These are phyloP conservation scores for Notospermus geniculatus DNA, from an alignment of 1,140 invertebrate species.

Conservation along the genomic window DNA sequence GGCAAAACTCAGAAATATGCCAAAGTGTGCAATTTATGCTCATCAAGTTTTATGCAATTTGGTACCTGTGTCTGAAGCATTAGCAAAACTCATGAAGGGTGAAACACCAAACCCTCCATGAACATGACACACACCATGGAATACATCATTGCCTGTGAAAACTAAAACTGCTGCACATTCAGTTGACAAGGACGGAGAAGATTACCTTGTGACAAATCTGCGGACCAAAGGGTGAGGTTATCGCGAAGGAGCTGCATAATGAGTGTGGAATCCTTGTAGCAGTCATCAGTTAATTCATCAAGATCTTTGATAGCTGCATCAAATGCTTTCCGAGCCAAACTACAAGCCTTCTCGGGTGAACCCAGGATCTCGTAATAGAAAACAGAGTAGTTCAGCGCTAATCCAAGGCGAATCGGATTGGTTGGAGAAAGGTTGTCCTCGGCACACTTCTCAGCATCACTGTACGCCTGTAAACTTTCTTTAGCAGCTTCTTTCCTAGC, in stretches of 20 bases:
- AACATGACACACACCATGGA: too few relatives aligned
- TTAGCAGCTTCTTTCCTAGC: constrained; percentile 91
- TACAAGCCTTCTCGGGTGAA: constrained; percentile 95
- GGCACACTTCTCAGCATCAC: constrained; percentile 97
- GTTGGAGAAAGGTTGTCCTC: constrained; percentile 95
- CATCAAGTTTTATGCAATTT: too few relatives aligned
- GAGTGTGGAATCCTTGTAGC: constrained; percentile 93
- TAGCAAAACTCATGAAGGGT: too few relatives aligned
- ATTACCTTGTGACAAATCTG: constrained; percentile 67
- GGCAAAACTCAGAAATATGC: too few relatives aligned
- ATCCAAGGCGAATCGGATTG: constrained; percentile 93
- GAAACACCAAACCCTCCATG: too few relatives aligned
- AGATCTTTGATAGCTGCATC: constrained; percentile 68
- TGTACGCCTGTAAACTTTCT: constrained; percentile 93
- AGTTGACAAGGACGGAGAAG: too few relatives aligned
- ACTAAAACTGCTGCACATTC: too few relatives aligned
- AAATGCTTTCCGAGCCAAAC: constrained; percentile 85
- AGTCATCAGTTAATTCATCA: constrained; percentile 88
- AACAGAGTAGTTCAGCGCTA: constrained; percentile 97
- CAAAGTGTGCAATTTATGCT: too few relatives aligned
- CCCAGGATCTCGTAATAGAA: constrained; percentile 99
- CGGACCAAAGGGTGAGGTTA: constrained; percentile 71
- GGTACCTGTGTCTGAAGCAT: too few relatives aligned
- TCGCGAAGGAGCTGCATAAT: constrained; percentile 97
- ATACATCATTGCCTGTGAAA: too few relatives aligned